These are phyloP conservation scores for Sarcophilus harrisii DNA, from an alignment of 2,797 vertebrate genomes.

Conservation along the genomic window DNA sequence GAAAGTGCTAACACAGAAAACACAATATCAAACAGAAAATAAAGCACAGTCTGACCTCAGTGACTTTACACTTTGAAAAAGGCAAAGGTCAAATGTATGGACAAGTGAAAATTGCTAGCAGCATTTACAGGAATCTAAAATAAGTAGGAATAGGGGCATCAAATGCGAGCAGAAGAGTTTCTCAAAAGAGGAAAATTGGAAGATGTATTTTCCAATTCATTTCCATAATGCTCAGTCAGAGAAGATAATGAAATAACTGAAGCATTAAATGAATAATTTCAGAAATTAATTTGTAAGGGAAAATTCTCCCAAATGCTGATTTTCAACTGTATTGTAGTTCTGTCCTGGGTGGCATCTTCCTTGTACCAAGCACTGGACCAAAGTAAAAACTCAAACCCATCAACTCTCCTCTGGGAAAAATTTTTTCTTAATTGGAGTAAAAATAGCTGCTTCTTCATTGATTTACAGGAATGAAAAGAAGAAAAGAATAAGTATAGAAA, in stretches of 20 bases:
- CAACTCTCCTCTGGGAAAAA: neutral
- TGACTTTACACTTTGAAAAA: neutral
- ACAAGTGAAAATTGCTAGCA: neutral
- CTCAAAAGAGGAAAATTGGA: slow-evolving; percentile 34
- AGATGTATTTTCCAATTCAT: neutral
- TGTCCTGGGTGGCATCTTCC: slow-evolving; percentile 1
- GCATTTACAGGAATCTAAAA: neutral
- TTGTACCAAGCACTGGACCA: neutral
- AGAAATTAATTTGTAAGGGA: slow-evolving; percentile 59
- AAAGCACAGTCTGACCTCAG: neutral
- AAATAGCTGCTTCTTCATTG: slow-evolving; percentile 8
- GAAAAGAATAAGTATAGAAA: neutral
- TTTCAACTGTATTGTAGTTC: neutral
- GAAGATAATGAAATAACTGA: slow-evolving; percentile 58
- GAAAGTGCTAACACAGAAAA: neutral
- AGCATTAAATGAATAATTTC: slow-evolving; percentile 76
- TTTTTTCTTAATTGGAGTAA: neutral
- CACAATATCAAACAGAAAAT: neutral
- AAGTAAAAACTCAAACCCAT: neutral
- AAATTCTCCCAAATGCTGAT: slow-evolving; percentile 50
- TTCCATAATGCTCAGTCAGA: slow-evolving; percentile 29
- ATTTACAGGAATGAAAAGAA: neutral
- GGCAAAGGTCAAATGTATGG: neutral
- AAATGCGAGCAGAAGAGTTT: slow-evolving; percentile 51
- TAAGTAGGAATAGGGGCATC: neutral